phyloP scores from a whole-genome alignment of 2,888 invertebrate genomes.

The Amiota minor region DNA sequence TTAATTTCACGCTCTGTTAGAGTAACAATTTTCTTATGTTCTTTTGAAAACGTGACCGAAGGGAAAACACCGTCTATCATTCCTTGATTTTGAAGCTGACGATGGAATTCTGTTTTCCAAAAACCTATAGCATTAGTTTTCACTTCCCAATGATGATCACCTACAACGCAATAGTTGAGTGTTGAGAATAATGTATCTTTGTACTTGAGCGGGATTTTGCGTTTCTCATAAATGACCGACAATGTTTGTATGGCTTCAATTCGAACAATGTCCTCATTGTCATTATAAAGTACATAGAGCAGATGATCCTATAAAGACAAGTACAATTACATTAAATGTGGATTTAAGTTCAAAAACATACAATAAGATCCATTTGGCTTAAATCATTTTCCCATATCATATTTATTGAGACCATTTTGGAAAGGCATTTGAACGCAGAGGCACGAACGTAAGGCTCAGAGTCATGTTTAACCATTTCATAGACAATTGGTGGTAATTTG shows the following conservation, averaged over 20 bases:
- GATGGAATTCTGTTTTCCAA: constrained; percentile 81
- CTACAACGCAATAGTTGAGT: constrained; percentile 79
- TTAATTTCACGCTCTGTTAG: constrained; percentile 78
- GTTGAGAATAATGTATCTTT: constrained; percentile 77
- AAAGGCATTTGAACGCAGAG: constrained; percentile 82
- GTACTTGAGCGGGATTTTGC: constrained; percentile 76
- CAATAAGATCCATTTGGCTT: constrained; percentile 78
- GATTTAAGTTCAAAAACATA: constrained; percentile 67
- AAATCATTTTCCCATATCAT: constrained; percentile 80
- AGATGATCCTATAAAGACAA: constrained; percentile 72
- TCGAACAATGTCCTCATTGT: constrained; percentile 85
- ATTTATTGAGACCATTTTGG: constrained; percentile 79
- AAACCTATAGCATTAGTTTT: constrained; percentile 82
- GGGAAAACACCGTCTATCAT: constrained; percentile 88
- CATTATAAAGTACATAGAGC: constrained; percentile 77
- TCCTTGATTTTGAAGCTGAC: constrained; percentile 82
- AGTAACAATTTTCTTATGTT: constrained; percentile 84
- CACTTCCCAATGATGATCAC: constrained; percentile 89
- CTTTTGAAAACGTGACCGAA: constrained; percentile 84
- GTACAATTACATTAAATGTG: background rate
- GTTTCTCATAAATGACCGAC: constrained; percentile 79
- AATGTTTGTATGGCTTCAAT: constrained; percentile 82
- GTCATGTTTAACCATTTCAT: constrained; percentile 80
- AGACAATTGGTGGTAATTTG: constrained; percentile 79
- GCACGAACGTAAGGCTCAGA: constrained; percentile 84